These are phyloP conservation scores for Cantharis nigra DNA, from an alignment of 2,888 invertebrate genomes.

Conservation along the genomic window DNA sequence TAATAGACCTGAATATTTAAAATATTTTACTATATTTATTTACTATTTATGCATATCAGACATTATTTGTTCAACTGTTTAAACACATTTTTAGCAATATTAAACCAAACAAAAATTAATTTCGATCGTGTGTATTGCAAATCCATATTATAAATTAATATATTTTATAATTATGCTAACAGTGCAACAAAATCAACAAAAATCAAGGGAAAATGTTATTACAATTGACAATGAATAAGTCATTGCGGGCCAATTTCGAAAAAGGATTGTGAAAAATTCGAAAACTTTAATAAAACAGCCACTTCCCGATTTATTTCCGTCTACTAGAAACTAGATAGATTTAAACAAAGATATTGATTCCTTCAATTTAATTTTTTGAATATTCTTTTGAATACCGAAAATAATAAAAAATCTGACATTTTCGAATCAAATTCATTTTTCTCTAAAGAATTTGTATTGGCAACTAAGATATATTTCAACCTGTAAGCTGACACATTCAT, in stretches of 20 bases:
- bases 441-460: neutral
- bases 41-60: neutral
- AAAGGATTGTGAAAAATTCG: neutral
- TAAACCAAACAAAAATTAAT: too few relatives aligned
- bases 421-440: neutral
- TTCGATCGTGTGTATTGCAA: neutral
- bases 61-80: neutral
- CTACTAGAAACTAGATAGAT: neutral
- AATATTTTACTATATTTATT: neutral
- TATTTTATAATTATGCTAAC: neutral
- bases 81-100: neutral
- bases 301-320: neutral
- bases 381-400: neutral
- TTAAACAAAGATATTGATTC: neutral
- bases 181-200: neutral
- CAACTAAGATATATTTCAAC: neutral
- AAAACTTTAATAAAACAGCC: neutral
- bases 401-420: neutral
- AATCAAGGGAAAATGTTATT: too few relatives aligned
- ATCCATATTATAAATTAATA: neutral
- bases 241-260: neutral
- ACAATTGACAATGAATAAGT: neutral
- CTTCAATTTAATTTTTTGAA: neutral
- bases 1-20: too few relatives aligned
- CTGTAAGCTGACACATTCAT: slow-evolving; percentile 17